Evolutionary conservation across 2,113 vertebrate genomes (phyloP).

Genomic region (Labrus mixtus): DNA sequence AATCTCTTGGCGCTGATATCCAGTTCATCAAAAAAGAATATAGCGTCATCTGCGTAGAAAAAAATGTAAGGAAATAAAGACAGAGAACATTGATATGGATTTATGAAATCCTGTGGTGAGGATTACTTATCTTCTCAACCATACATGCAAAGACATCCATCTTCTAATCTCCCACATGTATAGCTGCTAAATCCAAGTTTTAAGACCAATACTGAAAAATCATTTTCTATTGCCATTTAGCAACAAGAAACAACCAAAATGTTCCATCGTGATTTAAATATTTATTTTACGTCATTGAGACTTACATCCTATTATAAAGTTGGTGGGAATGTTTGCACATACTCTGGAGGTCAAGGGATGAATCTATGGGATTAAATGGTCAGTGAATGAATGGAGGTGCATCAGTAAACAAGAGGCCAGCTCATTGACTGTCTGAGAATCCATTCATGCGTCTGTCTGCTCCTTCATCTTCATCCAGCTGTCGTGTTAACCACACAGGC

Average conservation of each 20-base stretch:
- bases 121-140: conserved; percentile 35
- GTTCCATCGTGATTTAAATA: not conserved
- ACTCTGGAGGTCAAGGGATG: not conserved
- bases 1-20: not conserved
- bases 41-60: not conserved
- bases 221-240: not conserved
- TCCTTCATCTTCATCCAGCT: conserved; percentile 33
- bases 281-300: too few relatives aligned
- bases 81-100: not conserved
- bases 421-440: conserved; percentile 48
- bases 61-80: conserved; percentile 8
- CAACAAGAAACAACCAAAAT: not conserved
- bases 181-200: conserved; percentile 12
- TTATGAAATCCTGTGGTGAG: conserved; percentile 1
- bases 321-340: not conserved
- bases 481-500: conserved; percentile 1
- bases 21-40: not conserved
- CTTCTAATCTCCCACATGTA: conserved; percentile 35
- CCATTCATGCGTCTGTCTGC: conserved; percentile 43
- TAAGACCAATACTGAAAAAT: conserved; percentile 12
- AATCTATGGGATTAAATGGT: not conserved
- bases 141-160: conserved; percentile 35
- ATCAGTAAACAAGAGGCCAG: not conserved
- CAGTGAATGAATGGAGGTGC: conserved; percentile 24
- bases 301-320: too few relatives aligned